These are phyloP conservation scores for Hydrochoerus hydrochaeris DNA, from an alignment of 2,113 vertebrate species.

Conservation along the genomic window DNA sequence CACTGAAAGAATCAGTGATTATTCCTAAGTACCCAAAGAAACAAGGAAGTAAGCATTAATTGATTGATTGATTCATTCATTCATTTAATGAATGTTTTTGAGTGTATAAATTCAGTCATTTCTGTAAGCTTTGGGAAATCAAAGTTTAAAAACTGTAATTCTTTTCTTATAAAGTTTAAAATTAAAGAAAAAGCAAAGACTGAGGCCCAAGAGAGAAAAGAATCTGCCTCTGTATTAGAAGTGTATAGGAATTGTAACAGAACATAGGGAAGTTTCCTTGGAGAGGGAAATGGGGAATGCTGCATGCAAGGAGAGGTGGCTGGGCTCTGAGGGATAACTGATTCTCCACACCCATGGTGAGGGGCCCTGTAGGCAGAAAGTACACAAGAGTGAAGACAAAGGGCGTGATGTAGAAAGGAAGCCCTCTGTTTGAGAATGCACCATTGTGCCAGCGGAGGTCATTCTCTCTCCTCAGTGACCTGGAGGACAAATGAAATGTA, in stretches of 20 bases:
- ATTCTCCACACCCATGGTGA: neutral
- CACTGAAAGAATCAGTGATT: neutral
- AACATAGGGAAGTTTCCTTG: neutral
- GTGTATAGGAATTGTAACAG: neutral
- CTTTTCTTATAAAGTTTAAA: conserved; percentile 31
- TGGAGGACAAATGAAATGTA: neutral
- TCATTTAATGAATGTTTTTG: neutral
- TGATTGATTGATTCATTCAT: neutral
- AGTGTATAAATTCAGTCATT: neutral
- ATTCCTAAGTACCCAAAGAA: neutral
- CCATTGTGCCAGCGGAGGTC: neutral
- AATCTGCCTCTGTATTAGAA: neutral
- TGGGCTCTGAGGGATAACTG: rapidly evolving
- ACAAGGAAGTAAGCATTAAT: neutral
- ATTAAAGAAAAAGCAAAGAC: conserved; percentile 47
- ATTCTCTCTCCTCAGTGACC: neutral
- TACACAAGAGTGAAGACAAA: neutral
- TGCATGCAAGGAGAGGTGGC: neutral
- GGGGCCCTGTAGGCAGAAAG: rapidly evolving
- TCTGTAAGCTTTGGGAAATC: neutral
- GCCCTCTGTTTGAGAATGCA: neutral
- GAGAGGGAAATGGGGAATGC: neutral
- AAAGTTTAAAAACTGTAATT: neutral
- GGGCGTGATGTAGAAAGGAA: neutral
- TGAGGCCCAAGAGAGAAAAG: neutral